A percentile compares a stretch with the other conserved stretches of the same genome.
phyloP scores from a whole-genome alignment of 2,113 vertebrate genomes.

The Phocoena sinus region DNA sequence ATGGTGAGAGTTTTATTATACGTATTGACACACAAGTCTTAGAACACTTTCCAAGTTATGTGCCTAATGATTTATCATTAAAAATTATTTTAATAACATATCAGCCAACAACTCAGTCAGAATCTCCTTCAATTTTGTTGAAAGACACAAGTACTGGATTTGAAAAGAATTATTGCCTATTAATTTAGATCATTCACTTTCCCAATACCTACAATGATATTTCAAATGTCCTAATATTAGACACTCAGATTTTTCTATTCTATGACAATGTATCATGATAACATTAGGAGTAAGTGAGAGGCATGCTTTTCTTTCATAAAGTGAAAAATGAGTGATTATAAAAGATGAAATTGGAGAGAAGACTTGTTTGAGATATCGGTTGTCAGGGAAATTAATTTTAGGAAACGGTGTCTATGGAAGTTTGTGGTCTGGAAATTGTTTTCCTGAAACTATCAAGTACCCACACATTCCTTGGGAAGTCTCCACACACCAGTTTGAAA shows the following conservation, averaged over 20 bases:
- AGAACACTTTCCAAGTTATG: conserved; percentile 17
- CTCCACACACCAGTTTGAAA: not conserved
- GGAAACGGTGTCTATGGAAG: not conserved
- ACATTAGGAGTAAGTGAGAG: not conserved
- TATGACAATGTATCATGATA: not conserved
- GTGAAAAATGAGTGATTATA: not conserved
- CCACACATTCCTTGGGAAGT: not conserved
- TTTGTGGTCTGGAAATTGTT: not conserved
- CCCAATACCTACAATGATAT: not conserved
- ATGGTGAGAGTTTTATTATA: not conserved
- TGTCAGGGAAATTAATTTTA: not conserved
- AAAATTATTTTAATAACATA: conserved; percentile 33
- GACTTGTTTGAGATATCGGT: not conserved
- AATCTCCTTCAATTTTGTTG: not conserved
- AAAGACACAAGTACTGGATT: not conserved
- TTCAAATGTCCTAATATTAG: not conserved
- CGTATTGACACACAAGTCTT: not conserved
- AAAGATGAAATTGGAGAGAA: not conserved
- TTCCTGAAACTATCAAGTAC: not conserved
- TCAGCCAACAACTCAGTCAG: conserved; percentile 1
- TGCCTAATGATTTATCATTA: not conserved
- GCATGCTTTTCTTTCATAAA: not conserved
- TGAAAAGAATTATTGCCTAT: not conserved
- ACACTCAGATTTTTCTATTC: not conserved
- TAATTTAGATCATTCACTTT: not conserved